Percentiles rank a stretch among this genome's conserved stretches.
Evolutionary conservation across 1,140 invertebrate species (phyloP).

Genomic region (Lepidurus couesii): DNA sequence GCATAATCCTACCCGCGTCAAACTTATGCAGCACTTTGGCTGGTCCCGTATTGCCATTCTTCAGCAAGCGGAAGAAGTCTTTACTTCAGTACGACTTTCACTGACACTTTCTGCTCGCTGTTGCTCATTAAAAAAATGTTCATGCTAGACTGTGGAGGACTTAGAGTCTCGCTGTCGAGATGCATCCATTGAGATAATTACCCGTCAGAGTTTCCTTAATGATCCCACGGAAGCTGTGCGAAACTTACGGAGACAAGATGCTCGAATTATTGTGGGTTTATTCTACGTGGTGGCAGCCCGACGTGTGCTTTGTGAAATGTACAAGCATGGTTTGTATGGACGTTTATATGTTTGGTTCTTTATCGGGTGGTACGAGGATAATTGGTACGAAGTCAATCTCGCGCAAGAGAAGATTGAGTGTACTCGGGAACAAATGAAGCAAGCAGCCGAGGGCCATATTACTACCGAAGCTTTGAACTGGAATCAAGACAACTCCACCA

Average conservation of each 20-base stretch:
- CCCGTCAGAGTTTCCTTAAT: constrained; percentile 91
- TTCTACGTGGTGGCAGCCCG: constrained; percentile 97
- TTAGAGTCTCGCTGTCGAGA: constrained; percentile 90
- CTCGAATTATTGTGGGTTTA: constrained; percentile 92
- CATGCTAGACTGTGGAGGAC: constrained; percentile 86
- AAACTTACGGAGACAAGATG: constrained; percentile 77
- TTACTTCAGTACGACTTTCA: constrained; percentile 80
- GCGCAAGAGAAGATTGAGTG: constrained; percentile 86
- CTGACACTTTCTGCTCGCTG: neutral
- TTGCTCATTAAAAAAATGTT: constrained; percentile 11
- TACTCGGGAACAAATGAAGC: constrained; percentile 82
- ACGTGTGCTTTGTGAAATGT: constrained; percentile 93
- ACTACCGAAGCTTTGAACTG: constrained; percentile 98
- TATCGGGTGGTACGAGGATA: constrained; percentile 99
- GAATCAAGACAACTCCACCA: constrained; percentile 88
- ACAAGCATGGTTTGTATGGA: constrained; percentile 89
- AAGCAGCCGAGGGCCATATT: constrained; percentile 91
- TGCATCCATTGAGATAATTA: constrained; percentile 87
- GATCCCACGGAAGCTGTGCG: constrained; percentile 93
- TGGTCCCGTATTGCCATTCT: constrained; percentile 96
- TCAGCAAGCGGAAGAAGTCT: constrained; percentile 98
- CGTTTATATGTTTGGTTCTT: constrained; percentile 99
- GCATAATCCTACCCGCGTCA: constrained; percentile 96
- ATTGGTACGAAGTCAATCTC: constrained; percentile 91
- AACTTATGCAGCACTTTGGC: constrained; percentile 91